These are phyloP conservation scores for Apodemus agrarius DNA, from an alignment of 2,797 vertebrate species.

Conservation along the genomic window DNA sequence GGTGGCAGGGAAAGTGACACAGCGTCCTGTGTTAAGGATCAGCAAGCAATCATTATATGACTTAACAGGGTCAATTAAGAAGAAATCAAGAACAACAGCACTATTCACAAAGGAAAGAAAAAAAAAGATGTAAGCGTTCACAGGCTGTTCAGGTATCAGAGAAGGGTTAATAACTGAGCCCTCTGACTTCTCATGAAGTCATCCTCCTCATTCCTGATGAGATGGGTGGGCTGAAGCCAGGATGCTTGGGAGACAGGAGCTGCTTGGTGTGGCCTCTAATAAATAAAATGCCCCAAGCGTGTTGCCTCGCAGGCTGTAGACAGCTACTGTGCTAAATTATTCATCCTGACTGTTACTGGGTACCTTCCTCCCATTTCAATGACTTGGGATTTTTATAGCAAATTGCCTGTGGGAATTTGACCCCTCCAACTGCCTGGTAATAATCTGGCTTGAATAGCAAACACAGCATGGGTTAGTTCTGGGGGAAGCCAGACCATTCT, in stretches of 20 bases:
- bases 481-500: neutral
- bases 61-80: neutral
- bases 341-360: conserved; percentile 74
- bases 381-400: conserved; percentile 81
- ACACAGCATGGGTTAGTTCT: conserved; percentile 59
- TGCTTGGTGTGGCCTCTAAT: neutral
- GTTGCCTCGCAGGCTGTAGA: conserved; percentile 44
- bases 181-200: neutral
- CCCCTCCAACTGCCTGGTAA: conserved; percentile 69
- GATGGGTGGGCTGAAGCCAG: conserved; percentile 26
- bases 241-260: conserved; percentile 35
- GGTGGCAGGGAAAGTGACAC: neutral
- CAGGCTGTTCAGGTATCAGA: neutral
- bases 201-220: neutral
- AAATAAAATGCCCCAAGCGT: conserved; percentile 51
- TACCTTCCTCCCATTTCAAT: conserved; percentile 79
- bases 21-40: neutral
- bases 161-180: conserved; percentile 31
- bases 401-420: conserved; percentile 81
- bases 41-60: neutral
- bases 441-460: conserved; percentile 74
- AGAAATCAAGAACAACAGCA: neutral
- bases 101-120: neutral
- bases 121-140: neutral
- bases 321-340: conserved; percentile 71